Conservation (phyloP, 2,797 vertebrate genomes). For the Okamejei kenojei region DNA sequence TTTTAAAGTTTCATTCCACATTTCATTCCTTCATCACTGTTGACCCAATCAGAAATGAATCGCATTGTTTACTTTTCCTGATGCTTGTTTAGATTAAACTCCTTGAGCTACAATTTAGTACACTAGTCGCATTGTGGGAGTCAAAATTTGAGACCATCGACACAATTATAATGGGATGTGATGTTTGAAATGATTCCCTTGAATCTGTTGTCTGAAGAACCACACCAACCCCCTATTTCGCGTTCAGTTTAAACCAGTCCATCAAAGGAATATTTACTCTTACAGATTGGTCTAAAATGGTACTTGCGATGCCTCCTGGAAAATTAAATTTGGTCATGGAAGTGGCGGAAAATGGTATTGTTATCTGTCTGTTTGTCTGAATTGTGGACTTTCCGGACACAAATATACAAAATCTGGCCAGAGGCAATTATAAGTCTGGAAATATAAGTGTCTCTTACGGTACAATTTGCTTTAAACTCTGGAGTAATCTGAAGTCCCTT, state of each 20-base stretch:
- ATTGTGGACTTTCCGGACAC: conserved; percentile 42
- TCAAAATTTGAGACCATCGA: not conserved
- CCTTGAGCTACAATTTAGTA: conserved; percentile 23
- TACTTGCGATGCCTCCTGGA: not conserved
- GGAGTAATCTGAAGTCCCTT: conserved; percentile 49
- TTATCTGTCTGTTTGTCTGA: conserved; percentile 34
- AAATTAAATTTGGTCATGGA: conserved; percentile 3
- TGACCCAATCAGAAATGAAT: conserved; percentile 2
- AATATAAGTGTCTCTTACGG: conserved; percentile 51
- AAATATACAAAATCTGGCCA: conserved; percentile 41
- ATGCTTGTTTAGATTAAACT: conserved; percentile 8
- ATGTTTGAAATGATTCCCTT: conserved; percentile 28
- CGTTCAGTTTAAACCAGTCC: conserved; percentile 2
- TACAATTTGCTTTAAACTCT: conserved; percentile 52
- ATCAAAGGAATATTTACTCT: not conserved
- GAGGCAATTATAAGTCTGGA: conserved; percentile 43
- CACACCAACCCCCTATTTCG: not conserved
- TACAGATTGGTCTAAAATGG: not conserved
- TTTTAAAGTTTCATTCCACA: not conserved
- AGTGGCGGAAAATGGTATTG: not conserved
- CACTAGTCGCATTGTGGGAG: not conserved
- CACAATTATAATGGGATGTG: conserved; percentile 22
- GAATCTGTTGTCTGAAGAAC: not conserved
- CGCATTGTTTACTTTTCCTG: conserved; percentile 6
- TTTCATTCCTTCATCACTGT: conserved; percentile 5